Evolutionary conservation across 2,888 invertebrate genomes (phyloP).

Genomic region (Stictocephala bisonia): DNA sequence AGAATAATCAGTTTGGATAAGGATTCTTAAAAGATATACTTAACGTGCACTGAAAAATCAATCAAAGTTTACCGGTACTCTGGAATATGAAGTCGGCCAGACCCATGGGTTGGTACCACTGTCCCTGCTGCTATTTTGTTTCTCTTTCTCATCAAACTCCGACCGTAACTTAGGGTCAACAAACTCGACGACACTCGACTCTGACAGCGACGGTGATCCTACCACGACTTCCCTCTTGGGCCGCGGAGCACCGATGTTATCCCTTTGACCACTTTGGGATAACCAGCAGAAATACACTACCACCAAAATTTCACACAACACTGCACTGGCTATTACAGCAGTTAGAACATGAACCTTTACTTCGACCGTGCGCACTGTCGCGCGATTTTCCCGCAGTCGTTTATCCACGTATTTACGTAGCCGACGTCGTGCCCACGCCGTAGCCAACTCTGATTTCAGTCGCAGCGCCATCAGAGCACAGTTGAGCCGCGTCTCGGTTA

Average conservation of each 20-base stretch:
- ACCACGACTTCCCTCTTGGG: constrained; percentile 49
- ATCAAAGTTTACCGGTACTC: constrained; percentile 86
- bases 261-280: not conserved
- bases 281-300: not conserved
- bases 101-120: constrained; percentile 80
- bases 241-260: not conserved
- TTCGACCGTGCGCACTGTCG: not conserved
- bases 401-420: not conserved
- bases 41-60: no score
- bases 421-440: not conserved
- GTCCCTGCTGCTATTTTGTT: constrained; percentile 62
- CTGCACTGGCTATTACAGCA: constrained; percentile 3
- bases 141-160: constrained; percentile 71
- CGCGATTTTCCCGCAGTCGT: not conserved
- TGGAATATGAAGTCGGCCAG: constrained; percentile 87
- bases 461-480: not conserved
- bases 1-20: no score
- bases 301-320: not conserved
- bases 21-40: no score
- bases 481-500: no score
- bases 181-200: constrained; percentile 77
- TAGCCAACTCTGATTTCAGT: not conserved
- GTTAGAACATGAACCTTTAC: not conserved
- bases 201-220: no score
- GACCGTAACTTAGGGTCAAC: constrained; percentile 77